Evolutionary conservation across 2,888 invertebrate species (phyloP), one percentile per base, ranked within the genome.

Genomic region (Platerodrilus igneus): DNA sequence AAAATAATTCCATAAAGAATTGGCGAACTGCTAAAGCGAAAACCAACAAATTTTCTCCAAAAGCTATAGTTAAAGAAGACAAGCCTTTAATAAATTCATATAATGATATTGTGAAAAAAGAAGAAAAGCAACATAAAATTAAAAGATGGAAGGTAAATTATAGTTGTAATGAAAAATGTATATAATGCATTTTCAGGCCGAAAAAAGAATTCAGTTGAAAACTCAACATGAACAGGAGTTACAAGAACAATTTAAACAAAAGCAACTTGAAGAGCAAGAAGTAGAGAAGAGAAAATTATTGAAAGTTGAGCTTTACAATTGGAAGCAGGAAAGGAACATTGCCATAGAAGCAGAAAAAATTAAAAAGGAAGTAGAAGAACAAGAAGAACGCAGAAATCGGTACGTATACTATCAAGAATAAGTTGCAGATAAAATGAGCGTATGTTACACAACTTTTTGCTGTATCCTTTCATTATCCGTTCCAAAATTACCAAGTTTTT

Each of bases 1-100:
- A 71, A 45, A 67, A 64, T 41, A 47, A 57, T 2, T 63, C 66
- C 0, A 63, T 75, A 4, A 58, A 59, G 36, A 59, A 64, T 32
- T 75, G 75, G 75, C 63, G 68, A 27, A 52, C 60, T 32, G 50
- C 47, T 20, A 68, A 61, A 48, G 19, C 19, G 6, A 41, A 45
- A n/a, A n/a, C n/a, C n/a, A n/a, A n/a, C n/a, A n/a, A 3, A 11
- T 4, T 22, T 10, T 7, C 2, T 7, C 18, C 10, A 16, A 11
- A 13, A 29, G 5, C 9, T 7, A 16, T 4, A 3, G 9, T 20
- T 11, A 11, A 33, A 20, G n/a, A 33, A 27, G 37, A n/a, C n/a
- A 46, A 32, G 21, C 35, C 19, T 31, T 34, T 28, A n/a, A 21
- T 9, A 18, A 15, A 4, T 19, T 34, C 27, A 1, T 21, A 17